Conservation (phyloP, 2,888 invertebrate species). For the Teinopalpus imperialis region DNA sequence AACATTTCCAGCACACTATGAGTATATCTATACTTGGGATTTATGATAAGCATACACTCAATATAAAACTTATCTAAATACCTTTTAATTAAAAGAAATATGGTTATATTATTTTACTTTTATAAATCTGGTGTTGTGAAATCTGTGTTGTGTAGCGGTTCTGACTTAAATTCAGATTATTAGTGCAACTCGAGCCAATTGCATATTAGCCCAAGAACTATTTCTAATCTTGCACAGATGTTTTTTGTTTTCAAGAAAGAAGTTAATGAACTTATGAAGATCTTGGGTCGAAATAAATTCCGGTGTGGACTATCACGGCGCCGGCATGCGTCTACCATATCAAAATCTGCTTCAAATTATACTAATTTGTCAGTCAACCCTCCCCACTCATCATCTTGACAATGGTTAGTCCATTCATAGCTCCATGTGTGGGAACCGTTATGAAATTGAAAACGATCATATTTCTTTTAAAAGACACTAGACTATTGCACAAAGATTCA, state of each 20-base stretch:
- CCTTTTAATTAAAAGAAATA: conserved; percentile 1
- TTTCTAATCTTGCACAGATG: no score
- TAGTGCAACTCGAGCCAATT: no score
- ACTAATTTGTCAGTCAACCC: conserved; percentile 67
- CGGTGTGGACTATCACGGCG: no score
- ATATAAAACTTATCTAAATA: not conserved
- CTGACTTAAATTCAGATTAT: no score
- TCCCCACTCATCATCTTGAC: conserved; percentile 35
- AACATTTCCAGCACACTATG: conserved; percentile 1
- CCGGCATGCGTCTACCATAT: conserved; percentile 30
- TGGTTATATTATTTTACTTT: no score
- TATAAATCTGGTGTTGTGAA: no score
- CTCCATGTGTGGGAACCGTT: conserved; percentile 73
- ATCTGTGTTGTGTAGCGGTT: no score
- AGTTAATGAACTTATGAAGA: no score
- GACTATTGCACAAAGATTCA: conserved; percentile 80
- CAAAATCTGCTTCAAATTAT: conserved; percentile 77
- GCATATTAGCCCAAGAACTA: no score
- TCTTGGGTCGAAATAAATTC: no score
- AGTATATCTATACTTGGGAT: conserved; percentile 6
- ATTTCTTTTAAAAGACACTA: conserved; percentile 80
- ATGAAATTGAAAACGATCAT: conserved; percentile 82
- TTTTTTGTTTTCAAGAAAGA: no score
- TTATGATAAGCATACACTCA: conserved; percentile 5
- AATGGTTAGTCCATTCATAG: conserved; percentile 60